Evolutionary conservation across 1,140 invertebrate genomes (phyloP).

Genomic region (Ptiloglossa arizonensis): DNA sequence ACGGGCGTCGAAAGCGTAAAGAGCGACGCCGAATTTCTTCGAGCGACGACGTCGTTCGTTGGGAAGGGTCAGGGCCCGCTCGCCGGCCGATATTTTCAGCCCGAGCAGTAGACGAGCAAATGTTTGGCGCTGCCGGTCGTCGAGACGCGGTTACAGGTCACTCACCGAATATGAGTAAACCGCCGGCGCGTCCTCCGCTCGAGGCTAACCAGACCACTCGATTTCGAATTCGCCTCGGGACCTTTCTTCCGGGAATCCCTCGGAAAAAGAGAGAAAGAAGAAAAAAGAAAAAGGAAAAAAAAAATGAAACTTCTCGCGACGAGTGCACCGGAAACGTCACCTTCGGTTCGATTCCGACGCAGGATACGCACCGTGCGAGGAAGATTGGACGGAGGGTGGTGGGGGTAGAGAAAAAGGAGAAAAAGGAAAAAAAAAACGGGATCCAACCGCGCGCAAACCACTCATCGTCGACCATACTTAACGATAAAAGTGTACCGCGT

Average conservation of each 20-base stretch:
- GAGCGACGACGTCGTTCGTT: constrained; percentile 66
- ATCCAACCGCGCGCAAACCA: constrained; percentile 67
- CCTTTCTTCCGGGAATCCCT: no score
- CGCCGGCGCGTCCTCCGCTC: constrained; percentile 54
- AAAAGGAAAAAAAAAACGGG: constrained; percentile 64
- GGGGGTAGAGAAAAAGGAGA: constrained; percentile 40
- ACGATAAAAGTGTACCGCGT: constrained; percentile 81
- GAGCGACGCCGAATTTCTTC: constrained; percentile 42
- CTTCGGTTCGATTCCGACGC: constrained; percentile 44
- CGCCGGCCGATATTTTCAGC: constrained; percentile 78
- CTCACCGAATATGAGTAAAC: constrained; percentile 80
- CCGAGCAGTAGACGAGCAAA: constrained; percentile 76
- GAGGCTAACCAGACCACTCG: constrained; percentile 4
- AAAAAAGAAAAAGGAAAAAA: background rate
- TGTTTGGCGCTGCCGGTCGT: constrained; percentile 76
- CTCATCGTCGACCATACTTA: constrained; percentile 74
- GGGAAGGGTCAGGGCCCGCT: constrained; percentile 77
- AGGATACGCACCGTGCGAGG: constrained; percentile 30
- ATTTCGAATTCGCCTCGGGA: constrained; percentile 43
- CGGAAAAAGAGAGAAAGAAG: no score
- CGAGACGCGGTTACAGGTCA: constrained; percentile 77
- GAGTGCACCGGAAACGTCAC: background rate
- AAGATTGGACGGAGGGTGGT: background rate
- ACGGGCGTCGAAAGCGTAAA: constrained; percentile 13
- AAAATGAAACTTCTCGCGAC: no score